Evolutionary conservation across 2,113 vertebrate species (phyloP), one percentile per base, ranked within the genome.

Genomic region (Hemiscyllium ocellatum): DNA sequence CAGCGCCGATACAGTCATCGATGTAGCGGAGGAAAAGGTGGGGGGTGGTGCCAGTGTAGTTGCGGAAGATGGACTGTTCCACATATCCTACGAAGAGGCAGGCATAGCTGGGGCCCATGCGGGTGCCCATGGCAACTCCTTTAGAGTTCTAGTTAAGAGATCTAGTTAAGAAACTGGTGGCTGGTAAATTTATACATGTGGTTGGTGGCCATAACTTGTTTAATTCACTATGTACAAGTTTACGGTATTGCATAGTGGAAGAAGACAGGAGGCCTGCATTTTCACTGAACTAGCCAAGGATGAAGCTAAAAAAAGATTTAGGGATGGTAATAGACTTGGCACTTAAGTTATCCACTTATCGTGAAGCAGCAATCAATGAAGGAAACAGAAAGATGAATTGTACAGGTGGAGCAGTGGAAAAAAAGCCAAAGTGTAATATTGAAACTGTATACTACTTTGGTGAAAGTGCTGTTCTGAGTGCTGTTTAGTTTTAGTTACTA

Each of bases 261-360:
- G 52, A 56, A 89, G 56, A 52, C 8, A 26, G 69, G 69, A 42
- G 10, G 37, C 20, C 4, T 15, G 86, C 50, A 56, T 89, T 26
- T 61, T 89, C 15, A 10, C 26, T 89, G 86, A 89, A 89, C 56
- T 89, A 61, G 52, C 86, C 86, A 89, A 33, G 52, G 86, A 26
- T 61, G 86, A 89, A 89, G 86, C 52, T 89, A 26, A 89, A 89
- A 12, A 61, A 89, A 89, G 50, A 89, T 89, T 89, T 89, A 15
- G 52, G 26, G 50, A 89, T 61, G 52, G 52, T 89, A 89, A 89
- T 61, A 86, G 42, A 86, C 85, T 87, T 87, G 85, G 50, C 86
- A 89, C 52, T 61, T 61, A 89, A 89, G 12, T 33, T 89, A 26
- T 89, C 52, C 86, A 89, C 50, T 89, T 89, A 87, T 87, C 56